Conservation (phyloP, 1,140 invertebrate species). For the Leptinotarsa lineolata region DNA sequence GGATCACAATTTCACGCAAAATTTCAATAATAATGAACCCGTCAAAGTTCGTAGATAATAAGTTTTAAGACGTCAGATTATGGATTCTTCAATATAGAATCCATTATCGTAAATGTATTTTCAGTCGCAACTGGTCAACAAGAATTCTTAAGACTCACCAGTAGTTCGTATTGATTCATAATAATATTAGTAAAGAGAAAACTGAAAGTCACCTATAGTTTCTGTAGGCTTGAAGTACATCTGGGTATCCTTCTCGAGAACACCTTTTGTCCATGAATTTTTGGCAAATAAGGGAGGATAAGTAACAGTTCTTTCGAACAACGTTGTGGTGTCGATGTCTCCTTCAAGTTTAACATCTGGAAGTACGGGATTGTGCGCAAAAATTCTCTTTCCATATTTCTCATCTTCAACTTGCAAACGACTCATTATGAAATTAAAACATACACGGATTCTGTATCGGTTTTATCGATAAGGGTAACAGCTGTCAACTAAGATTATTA, state of each 20-base stretch:
- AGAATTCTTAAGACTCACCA: too few relatives aligned
- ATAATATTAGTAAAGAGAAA: too few relatives aligned
- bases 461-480: background rate
- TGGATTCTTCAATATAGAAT: too few relatives aligned
- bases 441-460: background rate
- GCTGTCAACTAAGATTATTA: background rate
- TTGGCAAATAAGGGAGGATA: conserved; percentile 62
- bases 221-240: conserved; percentile 67
- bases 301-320: conserved; percentile 49
- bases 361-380: conserved; percentile 52
- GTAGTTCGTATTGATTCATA: too few relatives aligned
- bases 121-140: too few relatives aligned
- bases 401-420: background rate
- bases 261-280: conserved; percentile 62
- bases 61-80: too few relatives aligned
- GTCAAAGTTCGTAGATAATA: too few relatives aligned
- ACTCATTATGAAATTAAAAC: background rate
- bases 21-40: too few relatives aligned
- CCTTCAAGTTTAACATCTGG: conserved; percentile 55
- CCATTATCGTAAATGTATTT: too few relatives aligned
- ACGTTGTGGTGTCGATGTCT: conserved; percentile 45
- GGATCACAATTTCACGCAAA: too few relatives aligned
- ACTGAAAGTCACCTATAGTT: conserved; percentile 60
- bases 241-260: conserved; percentile 62
- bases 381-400: conserved; percentile 37